Evolutionary conservation across 2,113 vertebrate genomes (phyloP), one percentile per base, ranked within the genome.

Genomic region (Triplophysa dalaica): DNA sequence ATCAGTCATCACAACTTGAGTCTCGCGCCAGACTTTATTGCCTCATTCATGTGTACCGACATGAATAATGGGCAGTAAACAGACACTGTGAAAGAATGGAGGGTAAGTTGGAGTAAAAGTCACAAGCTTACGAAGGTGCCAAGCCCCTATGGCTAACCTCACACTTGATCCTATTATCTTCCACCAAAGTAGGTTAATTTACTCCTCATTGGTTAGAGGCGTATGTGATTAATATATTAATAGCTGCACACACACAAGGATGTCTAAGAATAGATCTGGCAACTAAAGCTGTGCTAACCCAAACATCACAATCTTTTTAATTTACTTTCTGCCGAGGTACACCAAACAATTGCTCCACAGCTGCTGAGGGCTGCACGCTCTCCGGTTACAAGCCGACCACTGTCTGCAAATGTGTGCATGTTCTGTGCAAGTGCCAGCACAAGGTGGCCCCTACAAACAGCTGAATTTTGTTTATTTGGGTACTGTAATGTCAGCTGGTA

Each of bases 361-460:
- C 45, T 75, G 72, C 72, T 75, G 58, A 75, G 33, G 56, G 4
- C 24, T 43, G 10, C 72, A 29, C 13, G 8, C 72, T 75, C 72
- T 75, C 38, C 10, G 1, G 66, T 69, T 24, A 70, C 56, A 26
- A 41, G 21, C 64, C 26, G 43, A 64, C 70, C 61, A 60, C 54
- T 68, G 17, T 73, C 17, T 77, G 69, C 79, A 63, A 75, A 84
- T 66, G 70, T 66, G 75, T 58, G 14, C 48, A 29, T 65, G 74
- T 77, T 81, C 75, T 75, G 29, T 63, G n/a, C 75, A 81, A 66
- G 64, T 68, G 29, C 61, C 83, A 81, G 70, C 75, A 81, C 48
- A 65, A 81, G 75, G 70, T 70, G 65, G 45, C 70, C 70, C 75
- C 69, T 70, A 72, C 29, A 81, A 81, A 54, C 61, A 45, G 72